Evolutionary conservation across 2,113 vertebrate genomes (phyloP).

Genomic region (Eudyptes chrysolophus): DNA sequence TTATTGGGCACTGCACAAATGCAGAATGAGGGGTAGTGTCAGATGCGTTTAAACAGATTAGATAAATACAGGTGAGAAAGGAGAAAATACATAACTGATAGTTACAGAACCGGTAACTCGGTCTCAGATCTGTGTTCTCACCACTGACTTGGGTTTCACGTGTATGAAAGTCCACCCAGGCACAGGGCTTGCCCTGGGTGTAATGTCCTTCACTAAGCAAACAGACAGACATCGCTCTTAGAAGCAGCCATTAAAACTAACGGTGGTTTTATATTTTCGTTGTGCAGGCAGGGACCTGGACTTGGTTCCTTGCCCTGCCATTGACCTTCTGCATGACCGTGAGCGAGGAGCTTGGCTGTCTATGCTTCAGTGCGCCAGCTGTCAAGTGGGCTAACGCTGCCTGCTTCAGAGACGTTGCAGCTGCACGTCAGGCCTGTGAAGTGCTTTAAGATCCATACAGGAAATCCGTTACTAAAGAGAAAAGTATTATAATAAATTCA

Average conservation of each 20-base stretch:
- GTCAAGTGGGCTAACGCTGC: not conserved
- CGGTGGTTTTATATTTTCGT: not conserved
- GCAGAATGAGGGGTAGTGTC: not conserved
- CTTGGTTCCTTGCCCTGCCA: not conserved
- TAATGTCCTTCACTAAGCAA: not conserved
- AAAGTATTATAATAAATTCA: not conserved
- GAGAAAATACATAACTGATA: not conserved
- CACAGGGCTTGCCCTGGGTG: not conserved
- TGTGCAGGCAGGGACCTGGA: not conserved
- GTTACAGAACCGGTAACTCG: not conserved
- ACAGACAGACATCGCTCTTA: not conserved
- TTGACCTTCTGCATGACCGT: rapidly evolving
- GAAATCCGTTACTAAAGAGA: not conserved
- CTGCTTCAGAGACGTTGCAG: not conserved
- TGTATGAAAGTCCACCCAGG: not conserved
- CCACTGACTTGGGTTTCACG: rapidly evolving
- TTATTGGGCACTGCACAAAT: not conserved
- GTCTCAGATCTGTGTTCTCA: not conserved
- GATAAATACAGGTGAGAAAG: not conserved
- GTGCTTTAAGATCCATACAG: not conserved
- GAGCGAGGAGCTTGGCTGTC: not conserved
- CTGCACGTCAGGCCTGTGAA: not conserved
- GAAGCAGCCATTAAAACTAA: not conserved
- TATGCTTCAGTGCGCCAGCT: not conserved
- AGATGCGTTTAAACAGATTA: not conserved